Percentiles rank a stretch among this genome's conserved stretches.
Conservation (phyloP, 1,140 invertebrate species). For the Meloidogyne exigua region DNA sequence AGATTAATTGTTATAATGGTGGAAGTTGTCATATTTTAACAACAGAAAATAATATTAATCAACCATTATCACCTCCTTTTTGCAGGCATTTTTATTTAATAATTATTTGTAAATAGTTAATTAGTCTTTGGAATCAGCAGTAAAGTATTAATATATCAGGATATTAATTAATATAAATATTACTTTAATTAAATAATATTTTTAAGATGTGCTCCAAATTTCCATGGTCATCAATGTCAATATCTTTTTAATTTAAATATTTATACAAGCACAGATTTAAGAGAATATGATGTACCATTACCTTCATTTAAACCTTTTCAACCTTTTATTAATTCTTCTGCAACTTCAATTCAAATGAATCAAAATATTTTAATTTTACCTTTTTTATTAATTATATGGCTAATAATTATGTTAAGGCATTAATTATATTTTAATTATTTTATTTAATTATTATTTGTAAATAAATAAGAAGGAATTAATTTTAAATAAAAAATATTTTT, state of each 20-base stretch:
- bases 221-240: neutral
- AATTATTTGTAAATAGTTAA: too few relatives aligned
- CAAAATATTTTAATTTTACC: neutral
- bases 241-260: constrained; percentile 6
- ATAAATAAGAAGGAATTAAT: too few relatives aligned
- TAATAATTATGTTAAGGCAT: neutral
- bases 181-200: neutral
- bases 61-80: neutral
- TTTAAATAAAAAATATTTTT: too few relatives aligned
- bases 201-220: neutral
- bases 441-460: neutral
- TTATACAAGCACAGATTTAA: neutral
- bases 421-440: neutral
- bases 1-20: neutral
- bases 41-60: neutral
- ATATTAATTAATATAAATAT: too few relatives aligned
- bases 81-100: neutral
- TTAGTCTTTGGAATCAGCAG: too few relatives aligned
- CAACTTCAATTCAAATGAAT: neutral
- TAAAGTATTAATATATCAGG: too few relatives aligned
- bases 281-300: neutral
- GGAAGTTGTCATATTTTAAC: neutral
- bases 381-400: neutral
- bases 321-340: neutral
- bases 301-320: neutral